Evolutionary conservation across 2,888 invertebrate species (phyloP).

Genomic region (Luperina testacea): DNA sequence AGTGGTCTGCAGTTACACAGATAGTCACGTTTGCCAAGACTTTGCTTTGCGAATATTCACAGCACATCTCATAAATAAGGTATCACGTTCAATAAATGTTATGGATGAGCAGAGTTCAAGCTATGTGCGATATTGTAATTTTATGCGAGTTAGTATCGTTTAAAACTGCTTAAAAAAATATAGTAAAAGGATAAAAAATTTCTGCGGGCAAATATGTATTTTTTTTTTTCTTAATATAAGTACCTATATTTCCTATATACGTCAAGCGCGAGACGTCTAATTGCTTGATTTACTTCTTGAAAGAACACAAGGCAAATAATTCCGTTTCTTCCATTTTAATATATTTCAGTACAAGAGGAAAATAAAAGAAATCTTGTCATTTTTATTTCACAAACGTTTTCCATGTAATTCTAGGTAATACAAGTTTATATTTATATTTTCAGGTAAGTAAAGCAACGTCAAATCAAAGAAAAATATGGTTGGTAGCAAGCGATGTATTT

Average conservation of each 20-base stretch:
- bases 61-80: conserved; percentile 62
- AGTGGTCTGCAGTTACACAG: conserved; percentile 32
- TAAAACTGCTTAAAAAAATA: not conserved
- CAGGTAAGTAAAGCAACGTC: conserved; percentile 24
- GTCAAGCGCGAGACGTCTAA: not conserved
- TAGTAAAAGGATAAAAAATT: not conserved
- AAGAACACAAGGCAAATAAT: not conserved
- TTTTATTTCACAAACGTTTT: not conserved
- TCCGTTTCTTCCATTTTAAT: not conserved
- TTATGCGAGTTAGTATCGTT: not conserved
- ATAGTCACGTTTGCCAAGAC: conserved; percentile 59
- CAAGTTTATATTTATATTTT: conserved; percentile 4
- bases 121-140: conserved; percentile 3
- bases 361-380: not conserved
- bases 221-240: not conserved
- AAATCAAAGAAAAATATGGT: conserved; percentile 54
- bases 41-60: conserved; percentile 60
- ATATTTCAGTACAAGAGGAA: not conserved
- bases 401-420: not conserved
- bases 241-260: not conserved
- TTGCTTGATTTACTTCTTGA: not conserved
- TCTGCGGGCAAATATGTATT: not conserved
- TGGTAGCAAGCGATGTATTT: conserved; percentile 60
- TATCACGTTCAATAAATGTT: conserved; percentile 56
- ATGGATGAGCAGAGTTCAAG: conserved; percentile 31